phyloP scores from a whole-genome alignment of 2,888 invertebrate species.

The Cinara cedri region DNA sequence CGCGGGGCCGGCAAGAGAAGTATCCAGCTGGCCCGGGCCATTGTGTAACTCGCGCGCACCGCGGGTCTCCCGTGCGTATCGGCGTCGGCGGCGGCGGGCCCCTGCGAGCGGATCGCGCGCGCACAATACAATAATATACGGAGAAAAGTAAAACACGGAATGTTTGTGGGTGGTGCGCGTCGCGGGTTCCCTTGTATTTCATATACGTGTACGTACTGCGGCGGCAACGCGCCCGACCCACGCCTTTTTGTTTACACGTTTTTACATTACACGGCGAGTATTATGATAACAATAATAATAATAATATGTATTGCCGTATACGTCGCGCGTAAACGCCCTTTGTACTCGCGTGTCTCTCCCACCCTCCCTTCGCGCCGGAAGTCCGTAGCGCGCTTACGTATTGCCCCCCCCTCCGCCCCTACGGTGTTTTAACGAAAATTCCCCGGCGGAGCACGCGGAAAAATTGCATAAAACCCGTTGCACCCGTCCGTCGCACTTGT shows the following conservation, averaged over 20 bases:
- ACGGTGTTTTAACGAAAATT: too few species aligned
- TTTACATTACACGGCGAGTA: constrained; percentile 40
- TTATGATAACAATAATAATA: too few species aligned
- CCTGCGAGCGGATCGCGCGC: constrained; percentile 4
- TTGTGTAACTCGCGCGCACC: constrained; percentile 38
- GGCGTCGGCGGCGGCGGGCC: constrained; percentile 2
- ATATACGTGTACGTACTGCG: neutral
- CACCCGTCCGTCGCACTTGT: too few species aligned
- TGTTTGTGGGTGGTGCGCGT: constrained; percentile 54
- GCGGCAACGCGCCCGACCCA: constrained; percentile 38
- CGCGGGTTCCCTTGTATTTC: neutral
- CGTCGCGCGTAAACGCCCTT: too few species aligned
- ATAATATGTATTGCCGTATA: too few species aligned
- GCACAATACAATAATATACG: neutral
- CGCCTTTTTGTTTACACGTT: constrained; percentile 56
- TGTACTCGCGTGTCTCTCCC: neutral
- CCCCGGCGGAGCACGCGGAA: too few species aligned
- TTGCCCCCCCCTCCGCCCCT: constrained; percentile 11
- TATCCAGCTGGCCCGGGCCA: constrained; percentile 53
- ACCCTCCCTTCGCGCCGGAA: constrained; percentile 33
- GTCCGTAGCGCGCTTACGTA: constrained; percentile 11
- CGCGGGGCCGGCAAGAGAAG: constrained; percentile 24
- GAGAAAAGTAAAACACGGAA: constrained; percentile 48
- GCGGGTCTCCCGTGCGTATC: constrained; percentile 33
- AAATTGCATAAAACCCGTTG: too few species aligned